Evolutionary conservation across 2,113 vertebrate species (phyloP).

Genomic region (Eptesicus fuscus): DNA sequence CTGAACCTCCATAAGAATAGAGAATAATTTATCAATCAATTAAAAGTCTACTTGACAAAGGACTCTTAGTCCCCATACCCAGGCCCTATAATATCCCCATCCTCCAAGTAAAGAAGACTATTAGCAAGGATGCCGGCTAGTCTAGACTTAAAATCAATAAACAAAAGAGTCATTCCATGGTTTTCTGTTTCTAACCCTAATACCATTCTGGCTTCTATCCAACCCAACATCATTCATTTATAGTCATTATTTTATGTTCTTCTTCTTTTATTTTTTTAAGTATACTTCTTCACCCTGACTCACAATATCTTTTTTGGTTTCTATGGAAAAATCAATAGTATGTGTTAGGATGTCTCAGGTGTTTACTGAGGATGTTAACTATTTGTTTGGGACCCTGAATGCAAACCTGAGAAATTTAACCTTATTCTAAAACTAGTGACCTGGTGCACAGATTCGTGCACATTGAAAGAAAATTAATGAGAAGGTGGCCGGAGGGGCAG

Average conservation of each 20-base stretch:
- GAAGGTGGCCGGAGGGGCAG: too few species aligned
- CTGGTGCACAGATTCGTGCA: too few species aligned
- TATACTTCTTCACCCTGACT: background rate
- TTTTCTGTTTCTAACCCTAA: background rate
- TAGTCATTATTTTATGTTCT: background rate
- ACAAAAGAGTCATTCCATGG: background rate
- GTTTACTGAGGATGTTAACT: background rate
- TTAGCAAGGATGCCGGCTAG: background rate
- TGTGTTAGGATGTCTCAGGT: background rate
- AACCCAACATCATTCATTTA: background rate
- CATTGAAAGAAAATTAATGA: too few species aligned
- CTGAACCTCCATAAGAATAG: background rate
- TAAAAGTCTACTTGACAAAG: background rate
- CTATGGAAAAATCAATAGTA: conserved; percentile 1
- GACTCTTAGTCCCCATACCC: background rate
- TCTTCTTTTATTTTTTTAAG: background rate
- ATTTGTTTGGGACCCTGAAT: background rate
- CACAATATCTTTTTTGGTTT: background rate
- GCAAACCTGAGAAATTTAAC: background rate
- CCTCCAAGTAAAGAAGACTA: background rate
- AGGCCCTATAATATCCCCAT: background rate
- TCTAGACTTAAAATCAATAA: background rate
- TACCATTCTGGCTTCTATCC: background rate
- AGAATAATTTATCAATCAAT: background rate
- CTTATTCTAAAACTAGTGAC: background rate